A percentile compares a stretch with the other conserved stretches of the same genome.
These are phyloP conservation scores for Sebastiscus tertius DNA, from an alignment of 2,797 vertebrate species.

Conservation along the genomic window DNA sequence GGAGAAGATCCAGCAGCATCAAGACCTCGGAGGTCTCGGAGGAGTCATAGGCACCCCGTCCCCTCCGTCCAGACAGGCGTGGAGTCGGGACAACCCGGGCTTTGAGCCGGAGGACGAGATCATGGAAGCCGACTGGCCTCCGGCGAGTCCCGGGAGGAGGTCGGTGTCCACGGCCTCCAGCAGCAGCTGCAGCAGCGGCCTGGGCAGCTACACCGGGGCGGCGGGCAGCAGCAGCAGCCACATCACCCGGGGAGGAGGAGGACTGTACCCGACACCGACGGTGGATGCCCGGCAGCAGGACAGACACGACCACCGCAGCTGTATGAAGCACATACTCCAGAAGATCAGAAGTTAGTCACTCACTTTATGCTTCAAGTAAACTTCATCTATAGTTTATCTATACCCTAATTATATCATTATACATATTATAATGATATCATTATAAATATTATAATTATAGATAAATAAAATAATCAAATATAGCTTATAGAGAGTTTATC, in stretches of 20 bases:
- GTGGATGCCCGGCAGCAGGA: constrained; percentile 74
- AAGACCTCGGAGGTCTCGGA: constrained; percentile 77
- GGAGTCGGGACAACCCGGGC: constrained; percentile 95
- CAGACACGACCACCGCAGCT: constrained; percentile 74
- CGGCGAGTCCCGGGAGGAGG: constrained; percentile 84
- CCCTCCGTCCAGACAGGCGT: constrained; percentile 92
- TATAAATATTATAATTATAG: background rate
- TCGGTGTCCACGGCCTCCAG: constrained; percentile 83
- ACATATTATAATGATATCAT: too few relatives aligned
- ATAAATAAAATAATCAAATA: background rate
- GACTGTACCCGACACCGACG: constrained; percentile 75
- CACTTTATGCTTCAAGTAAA: background rate
- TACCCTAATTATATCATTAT: too few relatives aligned
- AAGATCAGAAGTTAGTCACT: constrained; percentile 88
- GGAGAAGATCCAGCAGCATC: constrained; percentile 84
- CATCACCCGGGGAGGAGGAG: constrained; percentile 80
- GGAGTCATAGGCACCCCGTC: constrained; percentile 81
- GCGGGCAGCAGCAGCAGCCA: constrained; percentile 71
- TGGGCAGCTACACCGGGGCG: constrained; percentile 74
- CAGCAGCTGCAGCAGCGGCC: constrained; percentile 80
- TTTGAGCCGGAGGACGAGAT: constrained; percentile 94
- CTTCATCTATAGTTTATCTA: background rate
- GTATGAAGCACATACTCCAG: constrained; percentile 86
- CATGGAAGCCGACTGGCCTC: constrained; percentile 92
- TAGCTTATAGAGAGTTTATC: background rate